Percentiles rank a stretch among this genome's conserved stretches.
phyloP scores from a whole-genome alignment of 1,140 invertebrate species.

The Acyrthosiphon pisum region DNA sequence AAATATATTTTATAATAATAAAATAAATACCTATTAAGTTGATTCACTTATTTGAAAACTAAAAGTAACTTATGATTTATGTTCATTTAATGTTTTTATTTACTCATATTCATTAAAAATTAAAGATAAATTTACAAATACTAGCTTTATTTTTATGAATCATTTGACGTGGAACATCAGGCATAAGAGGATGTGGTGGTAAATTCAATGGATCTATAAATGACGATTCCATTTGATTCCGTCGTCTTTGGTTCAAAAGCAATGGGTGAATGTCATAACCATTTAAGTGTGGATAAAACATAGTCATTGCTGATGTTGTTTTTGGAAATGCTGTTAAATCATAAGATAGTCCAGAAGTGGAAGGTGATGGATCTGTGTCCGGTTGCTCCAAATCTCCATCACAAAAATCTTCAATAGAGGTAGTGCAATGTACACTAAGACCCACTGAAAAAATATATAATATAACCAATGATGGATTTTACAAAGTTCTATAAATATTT shows the following conservation, averaged over 20 bases:
- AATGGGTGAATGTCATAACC: conserved; percentile 59
- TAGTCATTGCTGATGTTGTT: conserved; percentile 57
- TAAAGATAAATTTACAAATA: background rate
- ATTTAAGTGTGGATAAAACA: conserved; percentile 60
- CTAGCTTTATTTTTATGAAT: conserved; percentile 47
- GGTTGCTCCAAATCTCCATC: conserved; percentile 51
- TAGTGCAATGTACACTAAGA: conserved; percentile 58
- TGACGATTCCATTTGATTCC: conserved; percentile 22
- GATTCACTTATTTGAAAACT: background rate
- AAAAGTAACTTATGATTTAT: background rate
- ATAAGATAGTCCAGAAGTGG: conserved; percentile 55
- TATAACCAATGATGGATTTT: background rate
- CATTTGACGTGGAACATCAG: conserved; percentile 37
- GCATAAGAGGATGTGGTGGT: conserved; percentile 51
- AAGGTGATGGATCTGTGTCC: conserved; percentile 54
- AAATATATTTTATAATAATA: background rate
- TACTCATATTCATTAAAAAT: background rate
- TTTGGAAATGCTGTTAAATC: conserved; percentile 54
- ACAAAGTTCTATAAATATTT: background rate
- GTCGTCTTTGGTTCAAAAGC: conserved; percentile 56
- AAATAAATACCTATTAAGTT: background rate
- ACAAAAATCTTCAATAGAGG: conserved; percentile 56
- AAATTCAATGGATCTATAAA: conserved; percentile 41
- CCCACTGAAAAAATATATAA: conserved; percentile 53
- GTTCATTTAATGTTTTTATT: background rate